phyloP scores from a whole-genome alignment of 2,888 invertebrate genomes.

The Gnatocerus cornutus region DNA sequence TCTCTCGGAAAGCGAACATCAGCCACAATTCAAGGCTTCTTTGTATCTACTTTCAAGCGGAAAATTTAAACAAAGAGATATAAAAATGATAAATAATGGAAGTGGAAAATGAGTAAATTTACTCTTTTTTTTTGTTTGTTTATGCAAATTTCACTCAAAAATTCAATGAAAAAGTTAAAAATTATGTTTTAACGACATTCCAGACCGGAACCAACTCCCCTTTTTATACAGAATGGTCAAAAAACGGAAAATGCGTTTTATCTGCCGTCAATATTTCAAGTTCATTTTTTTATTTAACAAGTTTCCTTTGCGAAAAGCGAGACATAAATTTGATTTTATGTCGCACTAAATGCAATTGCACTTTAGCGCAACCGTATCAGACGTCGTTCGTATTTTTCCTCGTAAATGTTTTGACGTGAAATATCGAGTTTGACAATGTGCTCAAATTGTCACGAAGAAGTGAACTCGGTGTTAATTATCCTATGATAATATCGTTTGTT shows the following conservation, averaged over 20 bases:
- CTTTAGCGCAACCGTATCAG: not conserved
- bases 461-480: conserved; percentile 31
- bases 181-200: no score
- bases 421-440: conserved; percentile 33
- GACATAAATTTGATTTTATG: conserved; percentile 5
- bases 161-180: not conserved
- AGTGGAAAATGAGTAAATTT: no score
- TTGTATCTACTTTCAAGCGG: not conserved
- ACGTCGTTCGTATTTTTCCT: conserved; percentile 7
- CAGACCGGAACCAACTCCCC: no score
- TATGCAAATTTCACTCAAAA: conserved; percentile 9
- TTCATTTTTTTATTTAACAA: no score
- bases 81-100: not conserved
- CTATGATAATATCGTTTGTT: conserved; percentile 25
- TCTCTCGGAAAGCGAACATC: not conserved
- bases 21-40: not conserved
- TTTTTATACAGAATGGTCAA: no score
- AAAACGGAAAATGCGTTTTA: no score
- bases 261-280: no score
- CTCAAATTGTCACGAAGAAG: conserved; percentile 31
- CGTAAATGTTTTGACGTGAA: conserved; percentile 21
- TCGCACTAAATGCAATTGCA: conserved; percentile 16
- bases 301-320: not conserved
- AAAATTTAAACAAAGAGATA: not conserved
- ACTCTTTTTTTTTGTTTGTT: conserved; percentile 1